Evolutionary conservation across 2,113 vertebrate species (phyloP).

Genomic region (Platichthys stellatus): DNA sequence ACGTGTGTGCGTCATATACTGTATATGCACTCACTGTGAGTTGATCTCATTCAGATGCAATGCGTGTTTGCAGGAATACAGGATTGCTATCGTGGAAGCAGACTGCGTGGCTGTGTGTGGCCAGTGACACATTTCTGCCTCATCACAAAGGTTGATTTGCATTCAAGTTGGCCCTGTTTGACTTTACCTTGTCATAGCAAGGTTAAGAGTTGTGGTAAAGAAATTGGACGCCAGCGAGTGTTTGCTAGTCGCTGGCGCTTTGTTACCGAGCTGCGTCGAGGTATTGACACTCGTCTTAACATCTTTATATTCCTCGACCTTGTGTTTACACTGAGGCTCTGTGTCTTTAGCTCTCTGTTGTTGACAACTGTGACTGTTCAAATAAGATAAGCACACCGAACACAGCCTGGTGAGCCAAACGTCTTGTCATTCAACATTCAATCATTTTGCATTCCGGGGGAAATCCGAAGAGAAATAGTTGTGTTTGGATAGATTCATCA

Average conservation of each 20-base stretch:
- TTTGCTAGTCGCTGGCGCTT: conserved; percentile 36
- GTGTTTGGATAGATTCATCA: not conserved
- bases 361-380: conserved; percentile 28
- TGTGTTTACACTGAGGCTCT: conserved; percentile 33
- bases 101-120: conserved; percentile 29
- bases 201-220: not conserved
- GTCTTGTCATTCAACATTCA: not conserved
- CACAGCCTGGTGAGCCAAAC: not conserved
- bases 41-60: conserved; percentile 11
- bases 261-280: conserved; percentile 52
- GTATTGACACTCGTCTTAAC: conserved; percentile 48
- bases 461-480: not conserved
- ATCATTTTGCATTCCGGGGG: too few relatives aligned
- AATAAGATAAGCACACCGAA: not conserved
- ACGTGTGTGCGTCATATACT: not conserved
- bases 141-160: conserved; percentile 58
- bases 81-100: conserved; percentile 15
- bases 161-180: conserved; percentile 21
- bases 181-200: not conserved
- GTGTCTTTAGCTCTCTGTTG: conserved; percentile 27
- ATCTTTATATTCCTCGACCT: conserved; percentile 39
- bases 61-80: not conserved
- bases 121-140: conserved; percentile 67
- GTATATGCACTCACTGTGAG: not conserved
- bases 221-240: conserved; percentile 15